A percentile compares a stretch with the other conserved stretches of the same genome.
These are phyloP conservation scores for Campopleginae sp. DNA, from an alignment of 2,888 invertebrate species.

Conservation along the genomic window DNA sequence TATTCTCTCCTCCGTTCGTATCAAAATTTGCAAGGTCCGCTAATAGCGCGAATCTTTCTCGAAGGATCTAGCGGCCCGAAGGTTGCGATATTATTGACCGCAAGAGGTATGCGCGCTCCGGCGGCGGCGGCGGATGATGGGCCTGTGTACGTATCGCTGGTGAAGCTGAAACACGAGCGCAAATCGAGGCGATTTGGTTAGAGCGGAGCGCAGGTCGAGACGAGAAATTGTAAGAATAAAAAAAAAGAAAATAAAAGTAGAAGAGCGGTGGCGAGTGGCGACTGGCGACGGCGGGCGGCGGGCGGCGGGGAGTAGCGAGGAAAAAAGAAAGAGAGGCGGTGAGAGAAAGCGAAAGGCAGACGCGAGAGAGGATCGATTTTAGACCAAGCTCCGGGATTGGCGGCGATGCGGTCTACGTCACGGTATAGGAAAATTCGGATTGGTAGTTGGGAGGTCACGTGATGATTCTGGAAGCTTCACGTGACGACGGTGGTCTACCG, in stretches of 20 bases:
- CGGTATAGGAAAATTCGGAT: conserved; percentile 3
- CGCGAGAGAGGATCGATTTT: conserved; percentile 68
- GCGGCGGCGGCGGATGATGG: too few species aligned
- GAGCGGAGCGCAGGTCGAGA: conserved; percentile 19
- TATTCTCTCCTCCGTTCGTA: too few species aligned
- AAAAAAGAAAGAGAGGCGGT: conserved; percentile 18
- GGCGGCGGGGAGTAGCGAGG: too few species aligned
- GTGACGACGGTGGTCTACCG: conserved; percentile 54
- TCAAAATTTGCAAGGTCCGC: too few species aligned
- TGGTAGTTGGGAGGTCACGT: conserved; percentile 63
- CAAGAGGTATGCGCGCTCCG: conserved; percentile 11
- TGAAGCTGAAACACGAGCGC: conserved; percentile 18
- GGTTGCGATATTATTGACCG: conserved; percentile 17
- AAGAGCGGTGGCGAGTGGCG: conserved; percentile 43
- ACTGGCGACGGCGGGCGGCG: conserved; percentile 44
- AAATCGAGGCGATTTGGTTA: conserved; percentile 21
- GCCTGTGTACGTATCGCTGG: conserved; percentile 7
- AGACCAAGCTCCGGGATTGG: conserved; percentile 68
- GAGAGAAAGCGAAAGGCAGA: conserved; percentile 62
- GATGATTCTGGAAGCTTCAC: conserved; percentile 63
- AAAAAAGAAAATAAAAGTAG: conserved; percentile 25
- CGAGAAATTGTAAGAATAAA: conserved; percentile 20
- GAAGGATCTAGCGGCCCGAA: neutral
- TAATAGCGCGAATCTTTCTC: neutral
- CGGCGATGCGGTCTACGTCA: conserved; percentile 67